Evolutionary conservation across 2,888 invertebrate genomes (phyloP).

Genomic region (Apodemia hepburni): DNA sequence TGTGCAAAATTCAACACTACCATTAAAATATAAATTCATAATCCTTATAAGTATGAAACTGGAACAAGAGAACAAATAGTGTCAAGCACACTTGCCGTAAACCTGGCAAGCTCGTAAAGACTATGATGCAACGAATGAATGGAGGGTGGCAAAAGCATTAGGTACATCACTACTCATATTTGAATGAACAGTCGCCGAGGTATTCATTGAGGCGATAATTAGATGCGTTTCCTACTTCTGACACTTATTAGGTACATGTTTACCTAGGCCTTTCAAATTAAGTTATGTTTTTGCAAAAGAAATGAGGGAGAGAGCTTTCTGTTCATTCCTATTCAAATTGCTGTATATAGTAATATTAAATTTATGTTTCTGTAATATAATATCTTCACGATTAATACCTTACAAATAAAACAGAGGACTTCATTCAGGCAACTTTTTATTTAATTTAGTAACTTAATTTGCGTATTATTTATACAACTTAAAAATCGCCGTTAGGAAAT

Average conservation of each 20-base stretch:
- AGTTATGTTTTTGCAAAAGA: not conserved
- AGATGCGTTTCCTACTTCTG: slow-evolving; percentile 33
- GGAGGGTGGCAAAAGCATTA: slow-evolving; percentile 32
- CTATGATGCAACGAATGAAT: slow-evolving; percentile 52
- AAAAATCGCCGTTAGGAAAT: no score
- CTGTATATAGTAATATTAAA: not conserved
- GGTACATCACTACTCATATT: slow-evolving; percentile 35
- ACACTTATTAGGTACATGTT: slow-evolving; percentile 21
- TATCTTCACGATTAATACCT: not conserved
- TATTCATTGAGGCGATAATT: slow-evolving; percentile 47
- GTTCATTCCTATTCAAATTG: no score
- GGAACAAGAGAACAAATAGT: slow-evolving; percentile 51
- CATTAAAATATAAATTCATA: slow-evolving; percentile 9
- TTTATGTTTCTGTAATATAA: not conserved
- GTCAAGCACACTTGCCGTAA: slow-evolving; percentile 55
- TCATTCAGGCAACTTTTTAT: no score
- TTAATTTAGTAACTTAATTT: no score
- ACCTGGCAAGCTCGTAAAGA: slow-evolving; percentile 58
- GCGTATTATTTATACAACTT: no score
- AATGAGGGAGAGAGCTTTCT: not conserved
- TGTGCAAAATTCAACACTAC: not conserved
- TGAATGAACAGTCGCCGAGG: slow-evolving; percentile 41
- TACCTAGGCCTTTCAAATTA: slow-evolving; percentile 24
- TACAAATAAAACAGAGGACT: not conserved
- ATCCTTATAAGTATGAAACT: slow-evolving; percentile 23